A percentile compares a stretch with the other conserved stretches of the same genome.
Evolutionary conservation across 2,888 invertebrate genomes (phyloP).

Genomic region (Tillus elongatus): DNA sequence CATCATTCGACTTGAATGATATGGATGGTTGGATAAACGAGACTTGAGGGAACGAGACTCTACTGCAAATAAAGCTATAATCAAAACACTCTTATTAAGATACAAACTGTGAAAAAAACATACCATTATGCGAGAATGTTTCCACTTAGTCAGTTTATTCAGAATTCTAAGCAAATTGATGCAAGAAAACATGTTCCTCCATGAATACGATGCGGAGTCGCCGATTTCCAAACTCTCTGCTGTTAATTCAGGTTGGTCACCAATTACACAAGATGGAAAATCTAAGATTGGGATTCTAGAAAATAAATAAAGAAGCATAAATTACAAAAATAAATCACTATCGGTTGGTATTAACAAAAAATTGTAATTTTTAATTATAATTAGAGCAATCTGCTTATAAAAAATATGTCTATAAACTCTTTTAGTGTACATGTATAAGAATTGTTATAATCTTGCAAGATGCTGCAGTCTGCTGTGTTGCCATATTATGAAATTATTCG

Average conservation of each 20-base stretch:
- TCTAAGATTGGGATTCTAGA: slow-evolving; percentile 80
- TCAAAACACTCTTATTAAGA: slow-evolving; percentile 1
- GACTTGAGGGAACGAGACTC: no score
- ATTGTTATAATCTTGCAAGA: no score
- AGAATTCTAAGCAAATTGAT: slow-evolving; percentile 92
- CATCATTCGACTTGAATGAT: no score
- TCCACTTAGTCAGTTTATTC: slow-evolving; percentile 99
- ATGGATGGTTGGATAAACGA: no score
- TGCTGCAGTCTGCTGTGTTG: no score
- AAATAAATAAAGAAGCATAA: no score
- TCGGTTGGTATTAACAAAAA: slow-evolving; percentile 7
- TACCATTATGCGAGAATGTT: slow-evolving; percentile 94
- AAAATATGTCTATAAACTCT: no score
- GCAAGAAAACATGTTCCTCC: slow-evolving; percentile 97
- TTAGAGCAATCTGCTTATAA: no score
- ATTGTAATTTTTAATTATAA: no score
- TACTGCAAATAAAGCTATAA: no score
- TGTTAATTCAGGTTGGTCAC: slow-evolving; percentile 88
- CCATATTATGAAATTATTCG: no score
- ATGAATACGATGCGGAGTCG: slow-evolving; percentile 78
- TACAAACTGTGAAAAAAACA: slow-evolving; percentile 12
- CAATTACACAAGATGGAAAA: slow-evolving; percentile 92
- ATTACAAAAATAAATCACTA: slow-evolving; percentile 16
- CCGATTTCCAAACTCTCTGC: slow-evolving; percentile 84
- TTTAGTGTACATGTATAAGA: no score